These are phyloP conservation scores for Crax fasciolata DNA, from an alignment of 2,797 vertebrate genomes.

Conservation along the genomic window DNA sequence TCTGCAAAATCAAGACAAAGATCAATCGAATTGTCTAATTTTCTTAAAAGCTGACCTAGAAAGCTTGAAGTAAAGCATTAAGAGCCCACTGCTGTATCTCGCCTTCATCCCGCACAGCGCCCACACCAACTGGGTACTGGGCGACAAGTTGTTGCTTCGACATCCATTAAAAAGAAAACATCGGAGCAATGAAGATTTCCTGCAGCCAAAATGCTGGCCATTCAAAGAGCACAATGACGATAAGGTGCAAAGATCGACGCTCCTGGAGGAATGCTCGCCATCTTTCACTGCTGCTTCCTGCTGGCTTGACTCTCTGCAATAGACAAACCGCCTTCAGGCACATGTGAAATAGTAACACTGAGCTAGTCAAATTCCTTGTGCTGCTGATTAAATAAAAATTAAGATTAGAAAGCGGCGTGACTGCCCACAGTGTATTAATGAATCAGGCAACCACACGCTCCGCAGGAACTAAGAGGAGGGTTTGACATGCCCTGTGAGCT, in stretches of 20 bases:
- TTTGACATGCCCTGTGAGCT: not conserved
- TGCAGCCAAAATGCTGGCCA: not conserved
- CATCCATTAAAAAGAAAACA: not conserved
- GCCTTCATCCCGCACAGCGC: not conserved
- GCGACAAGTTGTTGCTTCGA: not conserved
- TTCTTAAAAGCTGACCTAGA: not conserved
- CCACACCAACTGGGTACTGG: not conserved
- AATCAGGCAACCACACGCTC: conserved; percentile 16
- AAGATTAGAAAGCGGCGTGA: conserved; percentile 36
- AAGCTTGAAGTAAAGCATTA: not conserved
- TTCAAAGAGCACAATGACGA: not conserved
- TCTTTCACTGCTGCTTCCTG: not conserved
- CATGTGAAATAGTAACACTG: conserved; percentile 17
- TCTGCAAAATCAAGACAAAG: not conserved
- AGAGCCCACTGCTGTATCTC: not conserved
- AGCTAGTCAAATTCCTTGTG: conserved; percentile 35
- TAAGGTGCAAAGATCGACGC: not conserved
- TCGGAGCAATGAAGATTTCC: not conserved
- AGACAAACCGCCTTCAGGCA: not conserved
- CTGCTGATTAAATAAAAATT: conserved; percentile 48
- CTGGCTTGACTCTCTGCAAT: not conserved
- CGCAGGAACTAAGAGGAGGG: not conserved
- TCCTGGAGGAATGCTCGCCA: not conserved
- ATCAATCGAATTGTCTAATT: not conserved
- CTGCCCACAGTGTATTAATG: conserved; percentile 29